Evolutionary conservation across 2,888 invertebrate species (phyloP), one percentile per base, ranked within the genome.

Genomic region (Morpho helenor): DNA sequence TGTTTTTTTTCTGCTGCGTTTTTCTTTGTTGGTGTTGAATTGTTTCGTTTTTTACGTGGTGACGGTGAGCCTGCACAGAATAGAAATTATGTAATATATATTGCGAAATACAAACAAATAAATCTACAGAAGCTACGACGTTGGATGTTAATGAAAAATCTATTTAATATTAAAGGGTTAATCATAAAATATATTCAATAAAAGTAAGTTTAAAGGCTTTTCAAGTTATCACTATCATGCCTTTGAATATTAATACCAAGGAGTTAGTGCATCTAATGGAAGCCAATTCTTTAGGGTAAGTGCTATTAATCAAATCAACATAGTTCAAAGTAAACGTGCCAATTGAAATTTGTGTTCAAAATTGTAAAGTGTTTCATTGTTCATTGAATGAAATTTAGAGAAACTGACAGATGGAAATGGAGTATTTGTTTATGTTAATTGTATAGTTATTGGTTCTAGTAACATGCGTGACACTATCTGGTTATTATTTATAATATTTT

Each of bases 1-100:
- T 95, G 94, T 72, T 95, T 95, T 80, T 95, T 95, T 82, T 95
- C 95, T 42, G 94, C 94, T 22, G 93, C 93, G 70, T 94, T 94
- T 79, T 95, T 95, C 87, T 94, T 95, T 8, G 94, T 94, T 23
- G 95, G 95, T 23, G 95, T 95, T 7, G 95, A 95, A 79, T 95
- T 95, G 84, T 95, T 95, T 69, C 95, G 92, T 83, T 95, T 94
- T 86, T 95, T 95, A 70, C 95, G 93, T 51, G 95, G 95, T 55
- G 95, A 95, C 40, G 95, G 95, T 46, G 95, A 93, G 75, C 95
- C 95, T 95, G 87, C 68, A 75, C 68, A 72, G 68, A 73, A 75
- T 73, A 2, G 46, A 44, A 45, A n/a, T n/a, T 16, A 63, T 68
- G 52, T 65, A 64, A 53, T 56, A 44, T 61, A 40, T 62, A 66